Percentiles rank a stretch among this genome's conserved stretches.
These are phyloP conservation scores for Tipula unca DNA, from an alignment of 2,888 invertebrate genomes.

Conservation along the genomic window DNA sequence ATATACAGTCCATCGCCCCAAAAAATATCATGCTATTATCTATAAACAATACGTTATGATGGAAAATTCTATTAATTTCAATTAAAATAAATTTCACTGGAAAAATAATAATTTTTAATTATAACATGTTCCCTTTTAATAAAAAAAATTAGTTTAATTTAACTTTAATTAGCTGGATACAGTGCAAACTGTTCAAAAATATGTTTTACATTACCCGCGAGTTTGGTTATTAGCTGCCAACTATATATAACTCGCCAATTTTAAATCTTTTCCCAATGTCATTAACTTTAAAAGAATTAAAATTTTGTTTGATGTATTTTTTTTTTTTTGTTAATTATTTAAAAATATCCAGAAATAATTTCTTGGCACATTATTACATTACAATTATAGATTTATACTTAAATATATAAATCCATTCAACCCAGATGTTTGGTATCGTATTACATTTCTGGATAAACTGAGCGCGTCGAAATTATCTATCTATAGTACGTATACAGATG, in stretches of 20 bases:
- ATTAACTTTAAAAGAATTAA: background rate
- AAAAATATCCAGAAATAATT: background rate
- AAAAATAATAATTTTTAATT: background rate
- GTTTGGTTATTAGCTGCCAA: background rate
- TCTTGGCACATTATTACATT: constrained; percentile 1
- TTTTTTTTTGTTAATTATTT: background rate
- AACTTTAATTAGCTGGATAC: background rate
- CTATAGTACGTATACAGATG: background rate
- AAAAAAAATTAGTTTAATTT: background rate
- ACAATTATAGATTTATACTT: background rate
- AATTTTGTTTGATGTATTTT: background rate
- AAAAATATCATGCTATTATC: background rate
- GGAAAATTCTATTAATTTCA: background rate
- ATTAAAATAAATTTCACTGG: background rate
- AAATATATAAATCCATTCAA: background rate
- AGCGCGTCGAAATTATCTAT: background rate
- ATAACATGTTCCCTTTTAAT: background rate
- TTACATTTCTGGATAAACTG: background rate
- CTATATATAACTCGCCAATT: background rate
- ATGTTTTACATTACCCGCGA: too few relatives aligned
- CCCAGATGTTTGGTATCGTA: background rate
- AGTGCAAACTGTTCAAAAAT: background rate
- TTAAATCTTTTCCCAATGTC: background rate
- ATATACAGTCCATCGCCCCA: background rate
- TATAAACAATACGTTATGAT: background rate